Conservation (phyloP, 35 echinoderm and acorn worm genomes). For the Antedon bifida region DNA sequence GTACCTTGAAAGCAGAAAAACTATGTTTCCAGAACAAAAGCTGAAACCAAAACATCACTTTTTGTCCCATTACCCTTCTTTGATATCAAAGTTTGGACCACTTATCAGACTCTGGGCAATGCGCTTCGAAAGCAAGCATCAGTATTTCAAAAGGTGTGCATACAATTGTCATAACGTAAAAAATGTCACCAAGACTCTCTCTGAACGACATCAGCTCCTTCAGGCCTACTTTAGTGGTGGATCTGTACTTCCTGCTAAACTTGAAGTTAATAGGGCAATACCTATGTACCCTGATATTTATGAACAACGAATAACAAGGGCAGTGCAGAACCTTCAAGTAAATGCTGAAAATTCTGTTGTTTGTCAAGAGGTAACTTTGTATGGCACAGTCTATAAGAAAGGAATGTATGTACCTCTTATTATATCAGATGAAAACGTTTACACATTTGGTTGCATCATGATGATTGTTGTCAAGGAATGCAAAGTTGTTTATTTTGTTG, state of each 20-base stretch:
- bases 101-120: conserved; percentile 40
- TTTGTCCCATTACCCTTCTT: conserved; percentile 30
- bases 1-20: conserved; percentile 15
- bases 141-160: conserved; percentile 37
- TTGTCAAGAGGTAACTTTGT: neutral
- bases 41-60: conserved; percentile 55
- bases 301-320: neutral
- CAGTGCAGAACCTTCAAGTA: neutral
- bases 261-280: neutral
- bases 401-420: neutral
- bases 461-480: neutral
- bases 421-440: neutral
- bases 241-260: neutral
- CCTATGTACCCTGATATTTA: neutral
- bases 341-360: neutral
- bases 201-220: conserved; percentile 44
- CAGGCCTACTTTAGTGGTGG: conserved; percentile 38
- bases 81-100: conserved; percentile 42
- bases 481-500: neutral
- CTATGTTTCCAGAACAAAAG: conserved; percentile 17
- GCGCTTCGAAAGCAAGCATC: conserved; percentile 52
- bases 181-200: conserved; percentile 17
- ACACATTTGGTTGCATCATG: neutral
- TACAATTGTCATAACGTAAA: conserved; percentile 30
- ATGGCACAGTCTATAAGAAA: neutral